Base-by-base conservation (phyloP, 2,888 invertebrate species). In the Halocaridina rubra region DNA sequence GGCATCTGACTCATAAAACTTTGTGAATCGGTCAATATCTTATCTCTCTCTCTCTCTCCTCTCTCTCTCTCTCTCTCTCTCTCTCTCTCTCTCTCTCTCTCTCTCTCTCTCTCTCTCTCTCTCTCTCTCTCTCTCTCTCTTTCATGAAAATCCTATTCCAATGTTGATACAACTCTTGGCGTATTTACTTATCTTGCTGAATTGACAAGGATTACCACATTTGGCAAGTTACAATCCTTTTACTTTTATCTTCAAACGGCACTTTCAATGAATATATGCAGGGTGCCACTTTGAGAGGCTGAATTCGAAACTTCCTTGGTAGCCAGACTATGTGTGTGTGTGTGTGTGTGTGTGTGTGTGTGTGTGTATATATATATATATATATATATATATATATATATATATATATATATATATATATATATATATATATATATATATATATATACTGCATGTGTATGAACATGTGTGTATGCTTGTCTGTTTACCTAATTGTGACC, bases 11-110 rank as follows among this genome's bases (percentile, higher is more conserved):
- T n/a, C n/a, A n/a, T n/a, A n/a, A n/a, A n/a, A n/a, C n/a, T n/a
- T n/a, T n/a, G n/a, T n/a, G n/a, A n/a, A n/a, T n/a, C n/a, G n/a
- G n/a, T n/a, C n/a, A n/a, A n/a, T n/a, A n/a, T n/a, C n/a, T n/a
- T n/a, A n/a, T 64, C 78, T 61, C 33, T 33, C 64, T 78, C 64
- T 30, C 27, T n/a, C 67, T 64, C 22, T 39, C 46, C n/a, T n/a
- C n/a, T n/a, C n/a, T n/a, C n/a, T n/a, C n/a, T 59, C 76, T 27
- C 19, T 19, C 29, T 76, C 29, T 19, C 30, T 59, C n/a, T 59
- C 76, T 53, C 29, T 32, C 57, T 76, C 57, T 24, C 19, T 8
- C 59, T 59, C 10, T 29, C 32, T 59, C 32, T 76, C 33, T 22
- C 29, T 78, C 64, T 22, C 22, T 64, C 67, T 53, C 64, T 78